phyloP scores from a whole-genome alignment of 1,140 invertebrate species.

The Acromyrmex heyeri region DNA sequence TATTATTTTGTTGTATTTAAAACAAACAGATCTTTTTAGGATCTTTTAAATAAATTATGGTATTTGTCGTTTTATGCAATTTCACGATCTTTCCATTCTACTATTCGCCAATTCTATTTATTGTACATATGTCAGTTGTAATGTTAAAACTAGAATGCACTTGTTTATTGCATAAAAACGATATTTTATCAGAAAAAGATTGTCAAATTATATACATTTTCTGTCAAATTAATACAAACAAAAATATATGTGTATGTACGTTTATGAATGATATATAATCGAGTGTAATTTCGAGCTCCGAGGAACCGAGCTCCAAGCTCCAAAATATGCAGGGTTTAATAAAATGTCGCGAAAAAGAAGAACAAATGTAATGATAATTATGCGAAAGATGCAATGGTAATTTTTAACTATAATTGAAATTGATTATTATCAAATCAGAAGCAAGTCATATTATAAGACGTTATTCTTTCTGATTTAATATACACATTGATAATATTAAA shows the following conservation, averaged over 20 bases:
- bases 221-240: slow-evolving; percentile 8
- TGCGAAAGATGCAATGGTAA: slow-evolving; percentile 12
- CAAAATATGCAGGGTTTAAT: slow-evolving; percentile 32
- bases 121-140: slow-evolving; percentile 27
- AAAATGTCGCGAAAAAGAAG: neutral
- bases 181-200: slow-evolving; percentile 38
- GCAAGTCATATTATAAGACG: neutral
- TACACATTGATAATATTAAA: slow-evolving; percentile 8
- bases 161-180: slow-evolving; percentile 31
- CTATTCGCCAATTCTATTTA: slow-evolving; percentile 39
- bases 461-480: neutral
- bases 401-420: slow-evolving; percentile 28
- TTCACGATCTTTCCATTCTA: slow-evolving; percentile 16
- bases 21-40: neutral
- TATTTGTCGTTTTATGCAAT: slow-evolving; percentile 21
- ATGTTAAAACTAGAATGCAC: slow-evolving; percentile 11
- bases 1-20: slow-evolving; percentile 26
- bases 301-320: neutral
- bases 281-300: slow-evolving; percentile 14
- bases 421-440: slow-evolving; percentile 1
- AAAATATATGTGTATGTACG: neutral
- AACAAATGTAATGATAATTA: slow-evolving; percentile 7
- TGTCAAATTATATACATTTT: slow-evolving; percentile 36
- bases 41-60: neutral
- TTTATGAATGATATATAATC: slow-evolving; percentile 18